Evolutionary conservation across 2,113 vertebrate genomes (phyloP), one percentile per base, ranked within the genome.

Genomic region (Talpa occidentalis): DNA sequence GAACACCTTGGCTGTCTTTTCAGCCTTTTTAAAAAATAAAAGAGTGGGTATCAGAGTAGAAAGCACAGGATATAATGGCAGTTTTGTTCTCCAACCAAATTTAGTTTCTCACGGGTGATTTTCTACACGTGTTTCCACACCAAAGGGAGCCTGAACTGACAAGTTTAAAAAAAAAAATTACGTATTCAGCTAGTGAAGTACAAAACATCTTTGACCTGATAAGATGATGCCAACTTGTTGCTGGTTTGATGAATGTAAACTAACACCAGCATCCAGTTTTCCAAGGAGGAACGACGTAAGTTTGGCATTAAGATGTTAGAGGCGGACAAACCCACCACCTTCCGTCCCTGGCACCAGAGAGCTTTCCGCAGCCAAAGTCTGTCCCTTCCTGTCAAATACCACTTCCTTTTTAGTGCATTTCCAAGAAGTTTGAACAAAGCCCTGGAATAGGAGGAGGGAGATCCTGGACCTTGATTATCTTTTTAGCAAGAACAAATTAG

Each of bases 171-270:
- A 89, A 79, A 62, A 81, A 72, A 69, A 32, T 40, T 14, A 47
- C 42, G 35, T 35, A 35, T 42, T 90, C 22, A 72, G 66, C 37
- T n/a, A 69, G 32, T 37, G 44, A 42, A 44, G 59, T 73, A 73
- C 74, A 82, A 92, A 90, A 73, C 62, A 88, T 59, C 69, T 92
- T 66, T 74, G 67, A 91, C 74, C 87, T 91, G 84, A 62, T 92
- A 80, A 86, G 79, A 93, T 90, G 81, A 69, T 67, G 40, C 24
- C 28, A 83, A 77, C 16, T 52, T 60, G 28, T 32, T 83, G 88
- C 56, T 78, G 78, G 56, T 88, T 72, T 59, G 64, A 78, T 77
- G 72, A 74, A 24, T 21, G 66, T 54, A 62, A n/a, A 73, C 80
- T 22, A 66, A 87, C 3, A 35, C 37, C 32, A 77, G 64, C 26